phyloP scores from a whole-genome alignment of 2,888 invertebrate genomes.

The Drosophila prolongata region DNA sequence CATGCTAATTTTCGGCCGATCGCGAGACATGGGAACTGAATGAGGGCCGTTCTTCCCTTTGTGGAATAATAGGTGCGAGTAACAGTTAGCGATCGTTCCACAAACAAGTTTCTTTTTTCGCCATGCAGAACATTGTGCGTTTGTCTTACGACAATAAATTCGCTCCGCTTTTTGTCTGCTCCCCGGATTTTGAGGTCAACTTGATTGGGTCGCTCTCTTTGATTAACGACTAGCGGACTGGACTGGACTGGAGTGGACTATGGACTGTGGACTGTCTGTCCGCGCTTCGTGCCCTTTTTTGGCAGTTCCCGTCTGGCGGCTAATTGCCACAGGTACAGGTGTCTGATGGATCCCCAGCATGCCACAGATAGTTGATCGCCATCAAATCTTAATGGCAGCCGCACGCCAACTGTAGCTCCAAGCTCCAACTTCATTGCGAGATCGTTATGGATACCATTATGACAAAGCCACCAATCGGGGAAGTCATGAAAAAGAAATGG shows the following conservation, averaged over 20 bases:
- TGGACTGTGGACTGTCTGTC: constrained; percentile 3
- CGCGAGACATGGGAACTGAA: constrained; percentile 13
- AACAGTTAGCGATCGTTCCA: constrained; percentile 53
- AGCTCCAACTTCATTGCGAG: constrained; percentile 20
- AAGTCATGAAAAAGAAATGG: constrained; percentile 3
- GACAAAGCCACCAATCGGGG: constrained; percentile 23
- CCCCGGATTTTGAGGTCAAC: constrained; percentile 57
- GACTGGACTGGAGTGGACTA: background rate
- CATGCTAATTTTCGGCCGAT: constrained; percentile 35
- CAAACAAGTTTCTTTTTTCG: constrained; percentile 32
- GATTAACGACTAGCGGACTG: constrained; percentile 55
- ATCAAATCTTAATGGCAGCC: constrained; percentile 58
- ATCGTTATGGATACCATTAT: constrained; percentile 45
- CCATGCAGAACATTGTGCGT: constrained; percentile 52
- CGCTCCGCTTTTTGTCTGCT: constrained; percentile 58
- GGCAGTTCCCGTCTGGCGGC: constrained; percentile 28
- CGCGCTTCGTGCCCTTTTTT: constrained; percentile 29
- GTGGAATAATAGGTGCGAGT: constrained; percentile 5
- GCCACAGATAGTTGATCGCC: constrained; percentile 40
- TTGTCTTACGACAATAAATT: constrained; percentile 53
- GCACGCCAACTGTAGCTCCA: constrained; percentile 50
- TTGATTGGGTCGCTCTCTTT: constrained; percentile 50
- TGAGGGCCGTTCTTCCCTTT: constrained; percentile 24
- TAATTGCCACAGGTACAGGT: constrained; percentile 67
- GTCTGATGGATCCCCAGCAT: constrained; percentile 44